A percentile compares a stretch with the other conserved stretches of the same genome.
Conservation (phyloP, 2,113 vertebrate species). For the Onychostruthus taczanowskii region DNA sequence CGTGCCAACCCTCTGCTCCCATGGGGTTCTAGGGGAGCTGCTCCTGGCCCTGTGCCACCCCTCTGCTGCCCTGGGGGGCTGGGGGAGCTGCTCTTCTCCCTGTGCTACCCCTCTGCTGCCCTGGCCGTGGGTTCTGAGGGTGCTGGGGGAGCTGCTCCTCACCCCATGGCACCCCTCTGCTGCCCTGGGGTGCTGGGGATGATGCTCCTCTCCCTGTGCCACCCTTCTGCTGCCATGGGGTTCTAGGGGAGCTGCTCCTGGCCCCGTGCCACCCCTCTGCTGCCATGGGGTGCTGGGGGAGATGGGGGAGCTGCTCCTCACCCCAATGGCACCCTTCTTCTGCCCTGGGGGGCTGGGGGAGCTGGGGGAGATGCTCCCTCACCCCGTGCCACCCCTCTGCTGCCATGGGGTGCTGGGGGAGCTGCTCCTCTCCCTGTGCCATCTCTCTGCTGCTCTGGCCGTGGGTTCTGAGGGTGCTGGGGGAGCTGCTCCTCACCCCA, state of each 20-base stretch:
- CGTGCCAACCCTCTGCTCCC: too few species aligned
- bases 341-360: neutral
- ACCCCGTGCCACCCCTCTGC: too few species aligned
- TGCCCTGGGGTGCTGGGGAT: too few species aligned
- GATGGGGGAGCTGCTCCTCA: neutral
- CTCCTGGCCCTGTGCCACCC: rapidly evolving
- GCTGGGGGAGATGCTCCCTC: neutral
- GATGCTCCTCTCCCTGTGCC: too few species aligned
- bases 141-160: neutral
- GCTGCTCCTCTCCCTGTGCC: rapidly evolving
- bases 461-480: neutral
- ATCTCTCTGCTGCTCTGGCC: neutral
- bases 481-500: rapidly evolving
- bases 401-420: neutral
- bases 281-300: too few species aligned
- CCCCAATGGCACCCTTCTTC: rapidly evolving
- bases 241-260: too few species aligned
- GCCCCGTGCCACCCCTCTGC: too few species aligned
- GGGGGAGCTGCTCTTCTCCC: neutral
- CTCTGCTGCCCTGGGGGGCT: too few species aligned
- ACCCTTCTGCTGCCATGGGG: neutral
- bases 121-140: neutral
- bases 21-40: too few species aligned
- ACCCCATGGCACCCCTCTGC: rapidly evolving
- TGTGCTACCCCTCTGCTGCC: neutral